These are phyloP conservation scores for Nephrotoma flavescens DNA, from an alignment of 2,888 invertebrate species.

Conservation along the genomic window DNA sequence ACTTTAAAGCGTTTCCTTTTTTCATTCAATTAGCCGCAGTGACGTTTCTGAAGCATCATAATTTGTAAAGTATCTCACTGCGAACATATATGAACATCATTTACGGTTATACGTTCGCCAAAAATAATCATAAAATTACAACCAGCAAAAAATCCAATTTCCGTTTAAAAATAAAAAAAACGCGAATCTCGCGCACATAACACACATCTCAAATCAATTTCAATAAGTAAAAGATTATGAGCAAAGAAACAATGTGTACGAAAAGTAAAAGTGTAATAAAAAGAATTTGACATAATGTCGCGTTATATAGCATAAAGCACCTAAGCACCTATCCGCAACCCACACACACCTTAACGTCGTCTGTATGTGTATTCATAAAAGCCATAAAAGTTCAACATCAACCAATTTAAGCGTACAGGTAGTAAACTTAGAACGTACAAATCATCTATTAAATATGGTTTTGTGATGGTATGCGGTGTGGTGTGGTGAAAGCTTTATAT, in stretches of 20 bases:
- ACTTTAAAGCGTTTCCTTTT: no score
- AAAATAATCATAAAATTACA: background rate
- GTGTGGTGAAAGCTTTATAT: background rate
- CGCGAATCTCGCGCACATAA: background rate
- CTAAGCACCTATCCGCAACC: background rate
- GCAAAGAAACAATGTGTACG: background rate
- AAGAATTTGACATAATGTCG: background rate
- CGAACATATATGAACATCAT: background rate
- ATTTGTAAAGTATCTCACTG: background rate
- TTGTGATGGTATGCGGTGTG: background rate
- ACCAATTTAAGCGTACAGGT: background rate
- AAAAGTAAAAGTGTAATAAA: background rate
- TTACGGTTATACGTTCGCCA: background rate
- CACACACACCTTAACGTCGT: background rate
- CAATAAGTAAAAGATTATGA: background rate
- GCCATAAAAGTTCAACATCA: background rate
- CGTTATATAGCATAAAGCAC: background rate
- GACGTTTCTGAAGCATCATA: background rate
- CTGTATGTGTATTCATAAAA: background rate
- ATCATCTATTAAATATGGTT: background rate
- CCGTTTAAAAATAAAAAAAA: background rate
- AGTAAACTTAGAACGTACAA: background rate
- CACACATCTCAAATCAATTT: background rate
- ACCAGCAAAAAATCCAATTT: background rate
- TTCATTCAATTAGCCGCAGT: background rate